Evolutionary conservation across 2,888 invertebrate genomes (phyloP).

Genomic region (Sinelater perroti): DNA sequence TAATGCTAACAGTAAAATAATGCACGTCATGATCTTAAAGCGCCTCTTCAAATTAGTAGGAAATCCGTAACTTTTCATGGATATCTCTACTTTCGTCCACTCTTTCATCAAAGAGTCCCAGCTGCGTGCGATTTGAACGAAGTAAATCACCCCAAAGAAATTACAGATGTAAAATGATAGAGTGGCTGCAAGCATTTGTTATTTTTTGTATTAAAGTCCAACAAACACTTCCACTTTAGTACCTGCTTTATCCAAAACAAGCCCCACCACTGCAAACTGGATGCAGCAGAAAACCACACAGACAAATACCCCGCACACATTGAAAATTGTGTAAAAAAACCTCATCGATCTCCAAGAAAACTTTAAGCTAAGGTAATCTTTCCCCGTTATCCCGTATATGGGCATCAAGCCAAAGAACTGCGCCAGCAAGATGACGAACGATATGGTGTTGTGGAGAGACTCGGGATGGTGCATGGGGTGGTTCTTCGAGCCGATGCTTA

Average conservation of each 20-base stretch:
- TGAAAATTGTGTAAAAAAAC: constrained; percentile 24
- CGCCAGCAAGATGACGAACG: constrained; percentile 41
- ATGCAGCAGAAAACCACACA: constrained; percentile 47
- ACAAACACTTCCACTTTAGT: constrained; percentile 18
- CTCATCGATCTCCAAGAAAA: constrained; percentile 31
- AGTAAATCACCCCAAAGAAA: constrained; percentile 57
- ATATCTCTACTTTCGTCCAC: constrained; percentile 41
- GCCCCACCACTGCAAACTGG: constrained; percentile 48
- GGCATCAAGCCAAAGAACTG: constrained; percentile 34
- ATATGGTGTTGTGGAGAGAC: constrained; percentile 48
- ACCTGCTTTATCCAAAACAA: constrained; percentile 52
- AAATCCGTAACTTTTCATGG: constrained; percentile 40
- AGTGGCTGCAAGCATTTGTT: constrained; percentile 46
- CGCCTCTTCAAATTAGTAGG: constrained; percentile 27
- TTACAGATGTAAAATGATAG: constrained; percentile 52
- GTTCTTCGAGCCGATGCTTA: neutral
- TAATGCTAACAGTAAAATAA: constrained; percentile 22
- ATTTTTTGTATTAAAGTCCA: neutral
- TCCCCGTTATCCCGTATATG: constrained; percentile 22
- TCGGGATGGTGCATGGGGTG: constrained; percentile 7
- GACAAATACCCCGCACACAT: constrained; percentile 45
- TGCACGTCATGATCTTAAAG: constrained; percentile 32
- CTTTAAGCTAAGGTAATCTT: constrained; percentile 15
- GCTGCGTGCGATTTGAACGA: constrained; percentile 61
- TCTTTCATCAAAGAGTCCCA: constrained; percentile 59